A percentile compares a stretch with the other conserved stretches of the same genome.
These are phyloP conservation scores for Hippocampus zosterae DNA, from an alignment of 2,113 vertebrate species.

Conservation along the genomic window DNA sequence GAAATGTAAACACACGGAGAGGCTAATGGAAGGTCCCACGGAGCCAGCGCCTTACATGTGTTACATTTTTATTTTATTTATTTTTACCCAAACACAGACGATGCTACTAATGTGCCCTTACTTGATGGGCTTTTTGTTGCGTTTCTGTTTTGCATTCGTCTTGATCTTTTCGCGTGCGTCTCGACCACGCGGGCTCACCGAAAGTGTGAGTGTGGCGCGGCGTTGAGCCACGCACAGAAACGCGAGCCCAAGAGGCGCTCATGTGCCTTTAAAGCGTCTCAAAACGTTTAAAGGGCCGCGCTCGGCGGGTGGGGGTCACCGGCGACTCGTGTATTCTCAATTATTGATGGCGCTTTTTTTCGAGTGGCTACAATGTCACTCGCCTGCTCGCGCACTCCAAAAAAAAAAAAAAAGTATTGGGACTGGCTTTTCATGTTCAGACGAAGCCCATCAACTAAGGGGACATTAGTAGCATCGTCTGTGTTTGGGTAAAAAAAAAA, in stretches of 20 bases:
- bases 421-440: conserved; percentile 61
- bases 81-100: no score
- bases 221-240: neutral
- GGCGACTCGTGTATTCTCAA: conserved; percentile 57
- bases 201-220: neutral
- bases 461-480: no score
- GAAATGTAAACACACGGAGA: conserved; percentile 53
- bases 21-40: conserved; percentile 5
- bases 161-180: no score
- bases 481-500: no score
- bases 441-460: conserved; percentile 9
- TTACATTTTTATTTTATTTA: neutral
- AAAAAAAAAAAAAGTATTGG: conserved; percentile 52
- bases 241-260: conserved; percentile 15
- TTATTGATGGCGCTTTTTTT: conserved; percentile 59
- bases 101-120: no score
- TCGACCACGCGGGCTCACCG: no score
- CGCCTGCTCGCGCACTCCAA: neutral
- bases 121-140: no score
- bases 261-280: conserved; percentile 49
- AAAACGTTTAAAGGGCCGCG: conserved; percentile 52
- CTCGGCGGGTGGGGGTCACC: conserved; percentile 45
- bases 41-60: neutral
- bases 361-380: conserved; percentile 55
- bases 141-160: no score